Conservation (phyloP, 2,888 invertebrate species). For the Stenolophus ochropezus region DNA sequence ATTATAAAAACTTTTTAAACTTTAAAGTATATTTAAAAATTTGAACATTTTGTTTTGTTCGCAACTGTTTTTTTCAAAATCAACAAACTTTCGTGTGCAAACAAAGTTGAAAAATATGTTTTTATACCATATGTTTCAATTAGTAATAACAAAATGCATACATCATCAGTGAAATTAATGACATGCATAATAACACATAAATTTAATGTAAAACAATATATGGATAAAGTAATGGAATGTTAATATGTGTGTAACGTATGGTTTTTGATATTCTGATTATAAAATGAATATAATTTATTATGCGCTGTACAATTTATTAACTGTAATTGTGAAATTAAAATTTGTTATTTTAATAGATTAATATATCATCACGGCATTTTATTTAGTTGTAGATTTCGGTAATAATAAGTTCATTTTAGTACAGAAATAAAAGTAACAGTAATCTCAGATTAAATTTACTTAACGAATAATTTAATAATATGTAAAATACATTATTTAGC, state of each 20-base stretch:
- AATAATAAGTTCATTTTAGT: too few species aligned
- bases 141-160: not conserved
- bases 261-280: not conserved
- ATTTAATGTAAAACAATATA: not conserved
- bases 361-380: too few species aligned
- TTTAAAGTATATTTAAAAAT: conserved; percentile 29
- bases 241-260: not conserved
- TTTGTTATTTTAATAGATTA: too few species aligned
- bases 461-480: too few species aligned
- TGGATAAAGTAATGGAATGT: not conserved
- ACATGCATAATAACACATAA: not conserved
- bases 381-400: too few species aligned
- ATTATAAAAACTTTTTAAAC: conserved; percentile 16
- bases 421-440: too few species aligned
- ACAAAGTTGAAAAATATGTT: not conserved
- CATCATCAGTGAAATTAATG: not conserved
- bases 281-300: too few species aligned
- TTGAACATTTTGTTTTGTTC: not conserved
- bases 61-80: not conserved
- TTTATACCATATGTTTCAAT: not conserved
- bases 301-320: not conserved
- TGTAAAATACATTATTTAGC: too few species aligned
- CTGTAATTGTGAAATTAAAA: too few species aligned
- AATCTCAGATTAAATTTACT: too few species aligned
- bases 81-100: not conserved